phyloP scores from a whole-genome alignment of 2,797 vertebrate genomes.

The Mastacembelus armatus region DNA sequence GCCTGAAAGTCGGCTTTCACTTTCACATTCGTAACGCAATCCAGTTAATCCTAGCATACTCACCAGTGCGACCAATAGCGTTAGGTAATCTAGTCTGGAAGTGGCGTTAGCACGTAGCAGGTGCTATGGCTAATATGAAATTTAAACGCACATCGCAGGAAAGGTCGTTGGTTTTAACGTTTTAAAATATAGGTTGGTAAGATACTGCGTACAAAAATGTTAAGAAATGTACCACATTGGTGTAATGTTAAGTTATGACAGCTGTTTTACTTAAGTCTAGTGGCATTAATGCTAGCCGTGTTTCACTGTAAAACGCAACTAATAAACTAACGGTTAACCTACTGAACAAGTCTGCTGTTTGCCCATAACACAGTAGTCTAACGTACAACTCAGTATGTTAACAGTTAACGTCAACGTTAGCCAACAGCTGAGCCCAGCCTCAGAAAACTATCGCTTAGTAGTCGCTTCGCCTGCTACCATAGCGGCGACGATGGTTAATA shows the following conservation, averaged over 20 bases:
- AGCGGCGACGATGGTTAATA: neutral
- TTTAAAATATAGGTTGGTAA: neutral
- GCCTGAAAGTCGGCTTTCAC: constrained; percentile 4
- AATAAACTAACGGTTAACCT: neutral
- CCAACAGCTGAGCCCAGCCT: constrained; percentile 56
- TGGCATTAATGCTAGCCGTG: neutral
- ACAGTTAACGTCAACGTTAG: constrained; percentile 40
- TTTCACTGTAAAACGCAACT: neutral
- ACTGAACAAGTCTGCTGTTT: neutral
- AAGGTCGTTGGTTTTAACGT: neutral
- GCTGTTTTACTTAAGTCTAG: no score
- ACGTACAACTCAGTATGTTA: neutral
- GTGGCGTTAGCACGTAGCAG: neutral
- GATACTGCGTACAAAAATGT: neutral
- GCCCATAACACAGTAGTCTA: constrained; percentile 33
- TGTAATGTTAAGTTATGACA: neutral
- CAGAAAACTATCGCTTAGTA: constrained; percentile 54
- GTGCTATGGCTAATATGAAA: neutral
- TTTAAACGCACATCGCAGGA: neutral
- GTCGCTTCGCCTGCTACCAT: neutral
- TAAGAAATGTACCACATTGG: neutral
- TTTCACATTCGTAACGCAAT: neutral
- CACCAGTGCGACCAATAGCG: neutral
- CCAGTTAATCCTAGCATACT: neutral
- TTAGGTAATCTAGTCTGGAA: neutral